These are phyloP conservation scores for Isotomurus palustris DNA, from an alignment of 2,888 invertebrate species.

Conservation along the genomic window DNA sequence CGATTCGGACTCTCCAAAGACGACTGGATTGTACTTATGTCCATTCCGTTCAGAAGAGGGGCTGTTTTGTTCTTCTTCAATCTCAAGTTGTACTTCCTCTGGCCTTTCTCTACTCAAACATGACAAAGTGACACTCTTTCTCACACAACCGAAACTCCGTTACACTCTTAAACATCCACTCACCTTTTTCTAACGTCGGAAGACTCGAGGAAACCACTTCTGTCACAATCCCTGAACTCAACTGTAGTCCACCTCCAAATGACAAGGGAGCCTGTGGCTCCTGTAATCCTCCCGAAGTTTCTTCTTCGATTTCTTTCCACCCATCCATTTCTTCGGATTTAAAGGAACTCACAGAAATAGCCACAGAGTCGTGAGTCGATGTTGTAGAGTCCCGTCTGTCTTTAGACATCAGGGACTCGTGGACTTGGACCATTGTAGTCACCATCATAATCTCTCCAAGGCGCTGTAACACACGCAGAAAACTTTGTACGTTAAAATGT, in stretches of 20 bases:
- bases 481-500: too few relatives aligned
- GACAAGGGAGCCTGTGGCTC: too few relatives aligned
- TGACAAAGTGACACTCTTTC: not conserved
- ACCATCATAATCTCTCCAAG: constrained; percentile 41
- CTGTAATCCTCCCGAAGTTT: too few relatives aligned
- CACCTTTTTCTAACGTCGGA: too few relatives aligned
- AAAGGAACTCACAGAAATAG: constrained; percentile 24
- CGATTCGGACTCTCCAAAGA: not conserved
- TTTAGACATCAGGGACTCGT: constrained; percentile 25
- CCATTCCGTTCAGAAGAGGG: not conserved
- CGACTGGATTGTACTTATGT: not conserved
- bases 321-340: constrained; percentile 20
- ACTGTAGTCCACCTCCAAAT: too few relatives aligned
- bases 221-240: too few relatives aligned
- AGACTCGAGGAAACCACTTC: too few relatives aligned
- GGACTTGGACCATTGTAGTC: constrained; percentile 42
- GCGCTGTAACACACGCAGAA: constrained; percentile 20
- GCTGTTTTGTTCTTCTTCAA: not conserved
- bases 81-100: not conserved
- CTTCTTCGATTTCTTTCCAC: not conserved
- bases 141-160: too few relatives aligned
- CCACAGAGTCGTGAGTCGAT: constrained; percentile 34
- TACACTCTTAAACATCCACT: too few relatives aligned
- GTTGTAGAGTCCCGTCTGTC: constrained; percentile 30
- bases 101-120: not conserved